These are phyloP conservation scores for Tamias sibiricus DNA, from an alignment of 2,113 vertebrate species.

Conservation along the genomic window DNA sequence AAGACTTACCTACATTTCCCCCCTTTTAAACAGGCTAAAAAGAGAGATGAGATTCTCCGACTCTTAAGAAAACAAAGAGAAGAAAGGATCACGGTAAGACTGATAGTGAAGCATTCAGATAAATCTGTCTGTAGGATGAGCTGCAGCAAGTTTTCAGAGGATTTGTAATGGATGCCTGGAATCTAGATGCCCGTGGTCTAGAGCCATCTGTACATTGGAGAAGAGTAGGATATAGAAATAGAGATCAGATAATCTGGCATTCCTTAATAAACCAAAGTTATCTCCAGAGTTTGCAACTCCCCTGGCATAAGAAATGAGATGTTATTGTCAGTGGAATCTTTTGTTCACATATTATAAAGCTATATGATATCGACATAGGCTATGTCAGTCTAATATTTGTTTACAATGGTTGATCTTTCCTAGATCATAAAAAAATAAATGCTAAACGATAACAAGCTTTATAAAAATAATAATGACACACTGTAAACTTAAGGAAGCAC, in stretches of 20 bases:
- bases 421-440: constrained; percentile 33
- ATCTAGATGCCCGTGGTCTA: not conserved
- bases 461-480: not conserved
- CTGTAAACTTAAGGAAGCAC: not conserved
- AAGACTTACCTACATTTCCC: constrained; percentile 10
- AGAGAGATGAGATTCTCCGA: constrained; percentile 86
- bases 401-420: not conserved
- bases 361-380: not conserved
- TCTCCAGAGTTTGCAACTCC: not conserved
- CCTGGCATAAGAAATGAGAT: not conserved
- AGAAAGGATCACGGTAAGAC: constrained; percentile 85
- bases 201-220: not conserved
- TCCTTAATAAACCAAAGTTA: not conserved
- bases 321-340: not conserved
- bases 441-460: not conserved
- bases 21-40: constrained; percentile 84
- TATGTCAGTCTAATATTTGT: not conserved
- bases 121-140: not conserved
- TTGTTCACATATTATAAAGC: not conserved
- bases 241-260: not conserved
- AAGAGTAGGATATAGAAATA: not conserved
- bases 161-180: not conserved
- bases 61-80: constrained; percentile 88
- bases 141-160: not conserved
- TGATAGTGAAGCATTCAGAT: not conserved